Conservation (phyloP, 1,140 invertebrate species). For the Lithobius niger region DNA sequence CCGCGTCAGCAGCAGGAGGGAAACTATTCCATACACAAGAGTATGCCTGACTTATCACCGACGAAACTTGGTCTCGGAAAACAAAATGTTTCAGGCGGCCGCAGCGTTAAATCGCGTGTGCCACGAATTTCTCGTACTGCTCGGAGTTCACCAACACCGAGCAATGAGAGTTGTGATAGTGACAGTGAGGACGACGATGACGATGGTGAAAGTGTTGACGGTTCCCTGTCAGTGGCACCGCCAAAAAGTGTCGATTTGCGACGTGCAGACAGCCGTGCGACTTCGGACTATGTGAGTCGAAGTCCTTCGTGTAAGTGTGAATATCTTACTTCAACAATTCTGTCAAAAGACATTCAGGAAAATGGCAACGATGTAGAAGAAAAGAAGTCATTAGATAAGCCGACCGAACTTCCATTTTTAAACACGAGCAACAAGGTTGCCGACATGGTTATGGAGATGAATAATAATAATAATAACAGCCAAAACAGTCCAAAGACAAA, state of each 20-base stretch:
- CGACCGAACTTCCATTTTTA: neutral
- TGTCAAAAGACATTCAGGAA: conserved; percentile 1
- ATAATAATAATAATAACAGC: no score
- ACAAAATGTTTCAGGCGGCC: neutral
- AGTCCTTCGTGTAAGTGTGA: conserved; percentile 19
- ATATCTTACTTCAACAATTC: neutral
- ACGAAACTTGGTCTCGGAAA: neutral
- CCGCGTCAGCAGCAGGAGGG: conserved; percentile 8
- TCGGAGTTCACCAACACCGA: neutral
- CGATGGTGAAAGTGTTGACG: conserved; percentile 11
- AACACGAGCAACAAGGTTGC: no score
- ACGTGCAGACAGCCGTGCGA: conserved; percentile 9
- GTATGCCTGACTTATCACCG: conserved; percentile 62
- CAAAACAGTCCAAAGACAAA: conserved; percentile 3
- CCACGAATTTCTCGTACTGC: neutral
- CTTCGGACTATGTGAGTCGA: conserved; percentile 19
- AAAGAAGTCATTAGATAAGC: conserved; percentile 1
- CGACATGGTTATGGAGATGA: no score
- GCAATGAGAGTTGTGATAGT: neutral
- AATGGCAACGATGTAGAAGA: neutral
- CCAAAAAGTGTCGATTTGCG: conserved; percentile 10
- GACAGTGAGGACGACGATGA: conserved; percentile 9
- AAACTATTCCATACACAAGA: conserved; percentile 48
- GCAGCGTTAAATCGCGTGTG: neutral
- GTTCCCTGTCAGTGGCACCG: conserved; percentile 10